phyloP scores from a whole-genome alignment of 2,113 vertebrate species.

The Excalfactoria chinensis region DNA sequence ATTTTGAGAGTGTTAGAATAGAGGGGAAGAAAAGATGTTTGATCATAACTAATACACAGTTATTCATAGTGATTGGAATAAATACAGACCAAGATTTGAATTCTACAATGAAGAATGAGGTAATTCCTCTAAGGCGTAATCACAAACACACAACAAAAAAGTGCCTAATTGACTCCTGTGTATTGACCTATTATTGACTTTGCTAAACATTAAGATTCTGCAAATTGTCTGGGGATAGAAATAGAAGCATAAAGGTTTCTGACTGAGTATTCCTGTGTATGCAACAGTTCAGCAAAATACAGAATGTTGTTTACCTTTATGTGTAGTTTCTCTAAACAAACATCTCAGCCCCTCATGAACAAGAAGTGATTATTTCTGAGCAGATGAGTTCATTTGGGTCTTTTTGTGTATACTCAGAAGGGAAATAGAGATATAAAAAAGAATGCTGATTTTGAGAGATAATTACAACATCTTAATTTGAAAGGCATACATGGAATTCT shows the following conservation, averaged over 20 bases:
- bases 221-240: constrained; percentile 2
- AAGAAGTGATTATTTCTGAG: neutral
- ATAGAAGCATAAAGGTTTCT: neutral
- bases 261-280: neutral
- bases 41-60: neutral
- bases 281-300: neutral
- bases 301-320: constrained; percentile 22
- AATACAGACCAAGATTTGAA: neutral
- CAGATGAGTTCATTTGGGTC: neutral
- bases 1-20: neutral
- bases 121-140: neutral
- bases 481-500: neutral
- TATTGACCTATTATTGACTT: constrained; percentile 55
- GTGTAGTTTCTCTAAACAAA: neutral
- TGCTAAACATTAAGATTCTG: constrained; percentile 19
- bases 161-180: constrained; percentile 1
- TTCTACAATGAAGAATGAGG: constrained; percentile 14
- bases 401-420: neutral
- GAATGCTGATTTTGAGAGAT: neutral
- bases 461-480: neutral
- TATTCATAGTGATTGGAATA: constrained; percentile 7
- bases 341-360: neutral
- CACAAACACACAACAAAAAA: neutral
- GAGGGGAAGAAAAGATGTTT: neutral
- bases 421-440: neutral